Conservation (phyloP, 2,888 invertebrate species). For the Xanthia icteritia region DNA sequence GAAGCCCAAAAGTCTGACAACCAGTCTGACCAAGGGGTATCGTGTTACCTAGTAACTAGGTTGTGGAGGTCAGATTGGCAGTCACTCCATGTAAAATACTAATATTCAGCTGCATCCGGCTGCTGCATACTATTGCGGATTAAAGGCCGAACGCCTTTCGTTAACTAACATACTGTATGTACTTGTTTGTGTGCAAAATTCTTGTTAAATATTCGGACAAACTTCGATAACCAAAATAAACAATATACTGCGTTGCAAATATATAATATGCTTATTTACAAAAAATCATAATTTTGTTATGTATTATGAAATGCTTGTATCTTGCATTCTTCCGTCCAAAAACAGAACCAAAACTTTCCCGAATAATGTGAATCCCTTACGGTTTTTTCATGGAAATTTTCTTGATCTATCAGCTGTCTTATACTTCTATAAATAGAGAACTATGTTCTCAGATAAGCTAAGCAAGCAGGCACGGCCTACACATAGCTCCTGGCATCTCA, state of each 20-base stretch:
- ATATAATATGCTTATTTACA: not conserved
- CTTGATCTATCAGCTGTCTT: not conserved
- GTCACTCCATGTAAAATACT: too few relatives aligned
- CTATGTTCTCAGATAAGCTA: not conserved
- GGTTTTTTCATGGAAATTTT: not conserved
- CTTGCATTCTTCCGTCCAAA: not conserved
- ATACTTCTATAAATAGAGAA: not conserved
- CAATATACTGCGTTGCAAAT: not conserved
- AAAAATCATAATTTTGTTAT: not conserved
- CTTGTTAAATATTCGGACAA: not conserved
- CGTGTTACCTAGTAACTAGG: too few relatives aligned
- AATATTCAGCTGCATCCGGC: too few relatives aligned
- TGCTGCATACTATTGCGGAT: too few relatives aligned
- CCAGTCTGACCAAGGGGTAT: too few relatives aligned
- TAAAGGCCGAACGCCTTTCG: too few relatives aligned
- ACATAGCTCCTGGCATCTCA: conserved; percentile 10
- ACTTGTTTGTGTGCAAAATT: conserved; percentile 13
- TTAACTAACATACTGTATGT: too few relatives aligned
- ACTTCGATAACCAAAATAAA: conserved; percentile 4
- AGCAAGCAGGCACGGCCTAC: conserved; percentile 10
- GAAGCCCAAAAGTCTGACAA: too few relatives aligned
- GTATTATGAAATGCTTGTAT: not conserved
- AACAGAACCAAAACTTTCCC: not conserved
- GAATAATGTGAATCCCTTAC: not conserved
- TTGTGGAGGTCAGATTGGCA: too few relatives aligned